Conservation (phyloP, 2,888 invertebrate genomes). For the Campoletis raptor region DNA sequence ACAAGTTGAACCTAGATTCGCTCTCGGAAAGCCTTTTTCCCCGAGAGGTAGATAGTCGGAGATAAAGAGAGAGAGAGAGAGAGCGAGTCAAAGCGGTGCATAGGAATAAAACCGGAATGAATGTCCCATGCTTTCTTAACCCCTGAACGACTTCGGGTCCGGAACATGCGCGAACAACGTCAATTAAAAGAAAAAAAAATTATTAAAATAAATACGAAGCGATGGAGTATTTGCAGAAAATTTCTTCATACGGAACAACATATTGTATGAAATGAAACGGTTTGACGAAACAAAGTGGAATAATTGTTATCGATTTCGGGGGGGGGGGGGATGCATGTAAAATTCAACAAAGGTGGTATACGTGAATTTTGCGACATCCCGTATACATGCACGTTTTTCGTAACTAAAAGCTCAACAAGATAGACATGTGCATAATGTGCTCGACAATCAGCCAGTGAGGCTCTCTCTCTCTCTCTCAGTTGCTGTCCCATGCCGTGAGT, state of each 20-base stretch:
- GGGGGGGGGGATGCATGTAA: no score
- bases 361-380: constrained; percentile 19
- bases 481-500: no score
- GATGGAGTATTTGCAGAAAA: no score
- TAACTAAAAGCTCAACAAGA: constrained; percentile 71
- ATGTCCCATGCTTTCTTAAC: background rate
- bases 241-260: no score
- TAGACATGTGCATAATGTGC: constrained; percentile 67
- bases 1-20: constrained; percentile 67
- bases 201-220: no score
- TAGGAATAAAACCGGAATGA: constrained; percentile 7
- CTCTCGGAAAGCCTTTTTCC: constrained; percentile 67
- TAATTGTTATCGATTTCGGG: no score
- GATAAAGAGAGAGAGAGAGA: constrained; percentile 48
- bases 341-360: no score
- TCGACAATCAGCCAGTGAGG: constrained; percentile 60
- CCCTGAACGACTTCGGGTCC: background rate
- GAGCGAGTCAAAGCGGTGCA: constrained; percentile 51
- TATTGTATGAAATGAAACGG: constrained; percentile 32
- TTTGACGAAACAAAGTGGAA: constrained; percentile 63
- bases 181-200: no score
- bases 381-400: constrained; percentile 53
- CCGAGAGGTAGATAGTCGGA: constrained; percentile 50
- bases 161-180: background rate
- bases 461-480: constrained; percentile 61